Evolutionary conservation across 2,797 vertebrate genomes (phyloP), one percentile per base, ranked within the genome.

Genomic region (Tragelaphus eurycerus): DNA sequence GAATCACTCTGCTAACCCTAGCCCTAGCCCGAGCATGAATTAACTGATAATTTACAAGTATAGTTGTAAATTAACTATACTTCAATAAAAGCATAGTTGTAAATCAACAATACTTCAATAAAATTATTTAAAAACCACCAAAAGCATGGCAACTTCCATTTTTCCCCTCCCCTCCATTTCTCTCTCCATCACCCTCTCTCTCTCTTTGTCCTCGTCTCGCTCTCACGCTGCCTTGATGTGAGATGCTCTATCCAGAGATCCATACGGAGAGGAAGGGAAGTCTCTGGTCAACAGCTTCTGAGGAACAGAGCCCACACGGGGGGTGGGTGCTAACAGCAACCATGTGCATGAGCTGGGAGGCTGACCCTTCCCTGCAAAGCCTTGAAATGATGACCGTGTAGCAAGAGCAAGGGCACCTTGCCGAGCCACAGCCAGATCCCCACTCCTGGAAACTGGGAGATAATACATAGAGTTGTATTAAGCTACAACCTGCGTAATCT

Each of bases 91-190:
- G 17, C 3, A 34, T 12, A 67, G 16, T 11, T 79, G 46, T 19
- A 50, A 50, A 79, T 31, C 76, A 50, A 50, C 46, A 17, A 79
- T 6, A 50, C 16, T 50, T 31, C 5, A 79, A 29, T 76, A 76
- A 48, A 48, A 31, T 79, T 31, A 31, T 3, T 1, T 6, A 29
- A 8, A 19, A 50, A 17, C 2, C 46, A 50, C 46, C 9, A 12
- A 14, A 38, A 94, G 60, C 38, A 62, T 9, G n/a, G 83, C 12
- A 23, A 12, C 12, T 34, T 54, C 79, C 48, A 4, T 15, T 55
- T 13, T 55, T 5, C 50, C 11, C 7, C 19, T n/a, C 1, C 7
- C n/a, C 50, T 15, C 3, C 12, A 0, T 38, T 8, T 27, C 29
- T 34, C 43, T 60, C 11, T 19, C 11, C 6, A 10, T 64, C 34